A percentile compares a stretch with the other conserved stretches of the same genome.
phyloP scores from a whole-genome alignment of 1,140 invertebrate species.

The Drosophila novamexicana region DNA sequence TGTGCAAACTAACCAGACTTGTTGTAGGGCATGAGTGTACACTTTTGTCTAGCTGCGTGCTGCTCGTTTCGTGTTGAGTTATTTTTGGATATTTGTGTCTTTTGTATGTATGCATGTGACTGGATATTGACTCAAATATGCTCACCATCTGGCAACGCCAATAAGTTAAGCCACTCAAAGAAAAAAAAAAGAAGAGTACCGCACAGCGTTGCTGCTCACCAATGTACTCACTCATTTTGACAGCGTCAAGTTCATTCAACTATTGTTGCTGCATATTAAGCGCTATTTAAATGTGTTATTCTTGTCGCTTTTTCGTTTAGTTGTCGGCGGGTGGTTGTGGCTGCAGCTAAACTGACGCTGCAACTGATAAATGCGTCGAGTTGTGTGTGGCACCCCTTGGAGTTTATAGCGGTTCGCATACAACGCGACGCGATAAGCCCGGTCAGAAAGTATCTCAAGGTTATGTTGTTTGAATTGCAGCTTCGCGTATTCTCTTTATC shows the following conservation, averaged over 20 bases:
- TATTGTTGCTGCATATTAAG: conserved; percentile 14
- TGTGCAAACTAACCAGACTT: conserved; percentile 11
- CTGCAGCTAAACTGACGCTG: conserved; percentile 11
- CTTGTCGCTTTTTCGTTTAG: conserved; percentile 2
- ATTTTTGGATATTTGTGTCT: conserved; percentile 48
- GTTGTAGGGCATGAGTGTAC: conserved; percentile 28
- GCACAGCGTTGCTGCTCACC: background rate
- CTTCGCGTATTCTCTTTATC: conserved; percentile 42
- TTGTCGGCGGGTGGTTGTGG: background rate
- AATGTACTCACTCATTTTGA: conserved; percentile 8
- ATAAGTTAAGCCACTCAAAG: conserved; percentile 6
- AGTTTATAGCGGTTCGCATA: conserved; percentile 22
- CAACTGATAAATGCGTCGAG: background rate
- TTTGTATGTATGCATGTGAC: conserved; percentile 22
- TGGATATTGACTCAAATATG: conserved; percentile 23
- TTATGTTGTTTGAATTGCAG: conserved; percentile 5
- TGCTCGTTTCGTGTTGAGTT: conserved; percentile 31
- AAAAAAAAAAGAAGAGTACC: background rate
- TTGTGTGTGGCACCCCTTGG: background rate
- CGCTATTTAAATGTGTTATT: background rate
- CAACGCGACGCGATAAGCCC: conserved; percentile 26
- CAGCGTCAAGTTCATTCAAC: conserved; percentile 46
- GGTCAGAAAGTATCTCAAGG: conserved; percentile 62
- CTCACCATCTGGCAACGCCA: conserved; percentile 32
- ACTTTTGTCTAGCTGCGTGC: conserved; percentile 27